Percentiles rank a stretch among this genome's conserved stretches.
phyloP scores from a whole-genome alignment of 2,113 vertebrate species.

The Vidua chalybeata region DNA sequence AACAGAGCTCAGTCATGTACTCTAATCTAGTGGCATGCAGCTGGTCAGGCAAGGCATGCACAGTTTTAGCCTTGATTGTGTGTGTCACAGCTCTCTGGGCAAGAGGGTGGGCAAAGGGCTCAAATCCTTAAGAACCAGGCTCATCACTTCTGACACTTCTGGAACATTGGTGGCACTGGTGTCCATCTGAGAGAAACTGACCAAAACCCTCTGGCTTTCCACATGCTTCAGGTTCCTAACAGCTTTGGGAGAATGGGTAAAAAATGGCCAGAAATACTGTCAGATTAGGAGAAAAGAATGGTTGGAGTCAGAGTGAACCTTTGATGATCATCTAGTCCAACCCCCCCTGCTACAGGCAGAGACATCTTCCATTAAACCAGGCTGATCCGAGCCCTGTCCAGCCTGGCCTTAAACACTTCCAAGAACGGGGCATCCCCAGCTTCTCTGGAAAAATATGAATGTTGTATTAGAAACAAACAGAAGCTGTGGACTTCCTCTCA shows the following conservation, averaged over 20 bases:
- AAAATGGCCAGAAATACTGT: not conserved
- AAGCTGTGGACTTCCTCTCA: not conserved
- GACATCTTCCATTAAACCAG: not conserved
- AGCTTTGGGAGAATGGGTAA: not conserved
- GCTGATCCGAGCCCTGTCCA: not conserved
- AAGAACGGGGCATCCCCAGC: not conserved
- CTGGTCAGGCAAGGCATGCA: not conserved
- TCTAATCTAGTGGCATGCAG: not conserved
- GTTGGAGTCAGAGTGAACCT: not conserved
- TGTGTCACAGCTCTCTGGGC: not conserved
- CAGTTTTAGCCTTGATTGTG: not conserved
- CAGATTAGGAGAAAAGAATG: not conserved
- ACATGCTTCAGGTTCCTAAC: not conserved
- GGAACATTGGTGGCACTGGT: not conserved
- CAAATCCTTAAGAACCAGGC: not conserved
- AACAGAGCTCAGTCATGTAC: not conserved
- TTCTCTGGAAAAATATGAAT: not conserved
- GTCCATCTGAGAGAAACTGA: not conserved
- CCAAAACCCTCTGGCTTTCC: not conserved
- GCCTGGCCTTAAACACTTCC: not conserved
- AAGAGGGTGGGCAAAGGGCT: not conserved
- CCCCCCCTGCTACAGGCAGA: rapidly evolving
- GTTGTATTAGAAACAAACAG: not conserved
- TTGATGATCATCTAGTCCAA: not conserved
- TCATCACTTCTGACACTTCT: not conserved